Evolutionary conservation across 2,888 invertebrate genomes (phyloP).

Genomic region (Idaea biselata): DNA sequence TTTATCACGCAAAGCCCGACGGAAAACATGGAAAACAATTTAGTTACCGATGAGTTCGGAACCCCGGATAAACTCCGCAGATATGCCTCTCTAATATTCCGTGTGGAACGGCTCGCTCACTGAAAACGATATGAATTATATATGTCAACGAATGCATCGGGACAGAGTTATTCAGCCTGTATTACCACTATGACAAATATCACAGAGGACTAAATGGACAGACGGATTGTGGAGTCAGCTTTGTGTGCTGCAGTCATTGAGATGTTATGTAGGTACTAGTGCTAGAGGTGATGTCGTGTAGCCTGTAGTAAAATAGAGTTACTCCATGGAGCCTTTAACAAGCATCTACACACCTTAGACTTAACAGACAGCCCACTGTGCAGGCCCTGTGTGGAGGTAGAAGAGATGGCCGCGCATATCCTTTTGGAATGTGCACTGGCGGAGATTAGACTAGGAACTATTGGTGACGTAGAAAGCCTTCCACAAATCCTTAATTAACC

Average conservation of each 20-base stretch:
- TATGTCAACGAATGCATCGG: constrained; percentile 55
- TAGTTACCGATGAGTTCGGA: constrained; percentile 70
- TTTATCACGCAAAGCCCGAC: constrained; percentile 28
- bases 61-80: constrained; percentile 56
- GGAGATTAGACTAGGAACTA: no score
- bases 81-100: constrained; percentile 74
- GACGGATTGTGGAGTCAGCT: neutral
- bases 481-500: no score
- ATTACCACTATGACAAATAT: constrained; percentile 50
- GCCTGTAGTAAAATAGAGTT: no score
- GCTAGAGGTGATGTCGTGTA: neutral
- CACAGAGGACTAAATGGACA: constrained; percentile 34
- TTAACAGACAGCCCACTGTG: no score
- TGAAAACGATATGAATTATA: constrained; percentile 77
- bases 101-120: constrained; percentile 64
- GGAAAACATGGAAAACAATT: constrained; percentile 62
- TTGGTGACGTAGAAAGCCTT: no score
- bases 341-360: no score
- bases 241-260: neutral
- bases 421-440: no score
- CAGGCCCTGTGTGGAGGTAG: no score
- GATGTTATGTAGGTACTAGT: neutral
- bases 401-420: no score
- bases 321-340: no score
- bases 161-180: constrained; percentile 46